Evolutionary conservation across 30 jellyfish, hydroid and myxozoan species (phyloP), one percentile per base, ranked within the genome.

Genomic region (Mastigias papua): DNA sequence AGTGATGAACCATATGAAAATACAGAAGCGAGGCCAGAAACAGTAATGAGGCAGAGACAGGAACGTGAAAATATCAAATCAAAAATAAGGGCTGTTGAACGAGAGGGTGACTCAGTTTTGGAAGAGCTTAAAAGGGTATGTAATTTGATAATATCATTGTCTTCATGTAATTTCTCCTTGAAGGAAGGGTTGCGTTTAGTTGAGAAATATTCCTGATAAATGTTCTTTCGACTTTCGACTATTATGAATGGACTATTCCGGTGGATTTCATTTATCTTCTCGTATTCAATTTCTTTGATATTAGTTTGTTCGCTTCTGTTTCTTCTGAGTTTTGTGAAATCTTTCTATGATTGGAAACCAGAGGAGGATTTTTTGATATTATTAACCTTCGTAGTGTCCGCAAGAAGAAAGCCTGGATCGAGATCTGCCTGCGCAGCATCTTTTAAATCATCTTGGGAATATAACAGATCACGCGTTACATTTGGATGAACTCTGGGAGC

Each of bases 1-100:
- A 93, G 98, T 57, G 97, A 93, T 71, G 97, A 93, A 37, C 96
- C 98, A n/a, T 73, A 81, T 26, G 98, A 93, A 58, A 93, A 93
- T 86, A 80, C 93, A 26, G 92, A 93, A 34, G 98, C 98, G 69
- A 78, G 97, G 42, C 87, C 95, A 19, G 92, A 80, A 60, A 93
- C 93, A 67, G 88, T 87, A 30, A 93, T 81, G 89, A 80, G 98
- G 72, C 98, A 93, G 66, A 75, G 95, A 54, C 98, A 93, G 73
- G 98, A 93, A 69, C 87, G 93, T 78, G 98, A 93, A 78, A 93
- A 88, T 71, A 88, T 93, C 80, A 88, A 87, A 50, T 87, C 91
- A 48, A 67, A 80, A 69, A 66, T 91, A 17, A 68, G 91, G 62
- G 88, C 90, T 22, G 90, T 93, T 37, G 97, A 93, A 48, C 84